Evolutionary conservation across 2,888 invertebrate species (phyloP).

Genomic region (Drepana falcataria): DNA sequence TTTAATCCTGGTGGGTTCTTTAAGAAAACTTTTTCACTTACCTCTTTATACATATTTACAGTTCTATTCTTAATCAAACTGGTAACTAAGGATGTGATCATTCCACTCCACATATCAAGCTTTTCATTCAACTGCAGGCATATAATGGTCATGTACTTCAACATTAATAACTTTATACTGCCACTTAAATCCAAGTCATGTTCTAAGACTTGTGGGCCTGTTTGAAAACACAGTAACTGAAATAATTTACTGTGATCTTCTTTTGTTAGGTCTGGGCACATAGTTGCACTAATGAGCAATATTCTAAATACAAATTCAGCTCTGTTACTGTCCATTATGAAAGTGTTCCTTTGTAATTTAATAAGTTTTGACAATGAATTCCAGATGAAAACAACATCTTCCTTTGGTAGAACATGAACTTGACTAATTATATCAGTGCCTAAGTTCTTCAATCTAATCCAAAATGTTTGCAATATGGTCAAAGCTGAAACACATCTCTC

Average conservation of each 20-base stretch:
- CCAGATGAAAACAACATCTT: slow-evolving; percentile 28
- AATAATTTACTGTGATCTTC: slow-evolving; percentile 32
- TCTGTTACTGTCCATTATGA: slow-evolving; percentile 28
- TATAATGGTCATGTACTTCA: slow-evolving; percentile 42
- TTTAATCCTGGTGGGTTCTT: too few relatives aligned
- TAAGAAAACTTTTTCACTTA: slow-evolving; percentile 17
- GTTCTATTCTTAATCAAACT: slow-evolving; percentile 37
- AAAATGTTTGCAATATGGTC: slow-evolving; percentile 40
- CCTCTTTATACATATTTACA: slow-evolving; percentile 24
- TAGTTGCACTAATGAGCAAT: slow-evolving; percentile 29
- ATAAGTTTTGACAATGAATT: slow-evolving; percentile 35
- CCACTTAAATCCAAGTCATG: slow-evolving; percentile 27
- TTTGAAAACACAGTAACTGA: slow-evolving; percentile 46
- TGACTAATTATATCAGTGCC: not conserved
- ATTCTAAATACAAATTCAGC: slow-evolving; percentile 36
- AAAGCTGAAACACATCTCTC: slow-evolving; percentile 41
- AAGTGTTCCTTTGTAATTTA: slow-evolving; percentile 26
- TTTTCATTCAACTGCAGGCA: slow-evolving; percentile 33
- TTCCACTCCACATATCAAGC: slow-evolving; percentile 37
- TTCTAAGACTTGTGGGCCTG: slow-evolving; percentile 28
- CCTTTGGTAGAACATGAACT: slow-evolving; percentile 17
- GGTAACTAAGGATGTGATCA: slow-evolving; percentile 30
- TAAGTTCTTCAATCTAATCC: slow-evolving; percentile 13
- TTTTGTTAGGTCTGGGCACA: slow-evolving; percentile 25
- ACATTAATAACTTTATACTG: slow-evolving; percentile 27